These are phyloP conservation scores for Halichoerus grypus DNA, from an alignment of 2,113 vertebrate genomes.

Conservation along the genomic window DNA sequence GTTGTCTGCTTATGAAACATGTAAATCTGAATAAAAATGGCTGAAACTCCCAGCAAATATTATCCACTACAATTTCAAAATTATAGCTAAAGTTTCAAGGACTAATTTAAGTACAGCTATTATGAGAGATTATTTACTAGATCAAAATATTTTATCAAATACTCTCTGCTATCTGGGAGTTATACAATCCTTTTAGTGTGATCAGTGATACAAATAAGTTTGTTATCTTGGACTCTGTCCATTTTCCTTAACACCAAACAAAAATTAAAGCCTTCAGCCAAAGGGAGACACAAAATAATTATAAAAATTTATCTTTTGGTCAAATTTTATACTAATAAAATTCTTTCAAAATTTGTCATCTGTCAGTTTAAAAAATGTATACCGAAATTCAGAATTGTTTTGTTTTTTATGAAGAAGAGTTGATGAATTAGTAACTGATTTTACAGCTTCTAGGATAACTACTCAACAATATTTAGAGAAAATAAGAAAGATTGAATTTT, in stretches of 20 bases:
- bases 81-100: not conserved
- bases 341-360: not conserved
- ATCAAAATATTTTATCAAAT: not conserved
- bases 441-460: not conserved
- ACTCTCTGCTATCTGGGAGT: not conserved
- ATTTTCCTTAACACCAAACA: not conserved
- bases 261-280: not conserved
- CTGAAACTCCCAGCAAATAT: not conserved
- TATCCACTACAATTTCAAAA: not conserved
- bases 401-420: not conserved
- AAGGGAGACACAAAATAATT: not conserved
- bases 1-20: not conserved
- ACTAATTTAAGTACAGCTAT: not conserved
- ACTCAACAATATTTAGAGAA: not conserved
- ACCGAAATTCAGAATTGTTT: not conserved
- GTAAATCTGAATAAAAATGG: not conserved
- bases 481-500: conserved; percentile 24
- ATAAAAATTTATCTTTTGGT: not conserved
- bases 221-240: not conserved
- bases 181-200: not conserved
- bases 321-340: not conserved
- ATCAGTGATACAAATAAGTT: not conserved
- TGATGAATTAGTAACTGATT: not conserved
- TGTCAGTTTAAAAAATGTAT: not conserved
- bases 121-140: not conserved